Conservation (phyloP, 2,113 vertebrate species). For the Ardeotis arabs region DNA sequence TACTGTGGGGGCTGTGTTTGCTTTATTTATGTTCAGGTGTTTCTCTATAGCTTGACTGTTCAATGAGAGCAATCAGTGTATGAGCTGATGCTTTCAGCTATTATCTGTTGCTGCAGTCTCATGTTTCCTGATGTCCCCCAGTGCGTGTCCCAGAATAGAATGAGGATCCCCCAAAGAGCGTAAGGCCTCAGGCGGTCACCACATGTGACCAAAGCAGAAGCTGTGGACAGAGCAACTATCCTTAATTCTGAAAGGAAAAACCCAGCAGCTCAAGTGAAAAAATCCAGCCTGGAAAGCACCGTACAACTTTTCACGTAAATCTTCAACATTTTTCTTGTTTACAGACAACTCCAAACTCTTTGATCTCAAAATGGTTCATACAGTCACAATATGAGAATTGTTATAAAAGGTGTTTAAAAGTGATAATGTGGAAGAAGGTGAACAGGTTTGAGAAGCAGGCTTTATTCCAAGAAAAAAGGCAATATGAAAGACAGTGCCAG, state of each 20-base stretch:
- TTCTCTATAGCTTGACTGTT: background rate
- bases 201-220: conserved; percentile 51
- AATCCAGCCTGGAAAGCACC: conserved; percentile 26
- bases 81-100: background rate
- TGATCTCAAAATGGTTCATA: background rate
- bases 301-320: background rate
- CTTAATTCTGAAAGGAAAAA: background rate
- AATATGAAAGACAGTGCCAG: background rate
- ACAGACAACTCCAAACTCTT: background rate
- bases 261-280: background rate
- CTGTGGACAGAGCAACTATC: background rate
- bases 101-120: background rate
- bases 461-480: background rate
- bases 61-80: background rate
- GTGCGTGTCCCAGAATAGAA: background rate
- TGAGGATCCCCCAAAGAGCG: background rate
- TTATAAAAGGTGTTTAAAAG: background rate
- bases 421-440: background rate
- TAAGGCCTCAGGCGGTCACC: background rate
- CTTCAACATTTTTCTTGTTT: background rate
- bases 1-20: background rate
- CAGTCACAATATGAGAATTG: background rate
- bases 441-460: background rate
- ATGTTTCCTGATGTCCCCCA: background rate
- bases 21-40: background rate